Evolutionary conservation across 1,140 invertebrate species (phyloP).

Genomic region (Berghia stephanieae): DNA sequence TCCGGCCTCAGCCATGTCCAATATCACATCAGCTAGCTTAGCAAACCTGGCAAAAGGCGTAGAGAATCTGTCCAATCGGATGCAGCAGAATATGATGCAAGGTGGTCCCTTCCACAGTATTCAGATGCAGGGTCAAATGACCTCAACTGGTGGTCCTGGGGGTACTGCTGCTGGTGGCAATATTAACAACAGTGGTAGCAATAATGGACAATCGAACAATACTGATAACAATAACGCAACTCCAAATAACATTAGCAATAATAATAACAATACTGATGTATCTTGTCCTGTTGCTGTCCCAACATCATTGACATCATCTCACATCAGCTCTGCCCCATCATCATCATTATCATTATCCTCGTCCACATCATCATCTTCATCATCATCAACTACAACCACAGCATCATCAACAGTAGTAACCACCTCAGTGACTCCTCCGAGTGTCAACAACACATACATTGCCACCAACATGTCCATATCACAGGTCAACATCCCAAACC

Average conservation of each 20-base stretch:
- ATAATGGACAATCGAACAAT: slow-evolving; percentile 5
- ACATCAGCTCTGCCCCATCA: slow-evolving; percentile 10
- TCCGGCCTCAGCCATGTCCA: slow-evolving; percentile 52
- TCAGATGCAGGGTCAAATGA: slow-evolving; percentile 60
- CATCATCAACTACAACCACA: slow-evolving; percentile 1
- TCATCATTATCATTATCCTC: slow-evolving; percentile 33
- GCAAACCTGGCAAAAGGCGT: slow-evolving; percentile 66
- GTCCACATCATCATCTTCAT: slow-evolving; percentile 29
- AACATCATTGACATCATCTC: neutral
- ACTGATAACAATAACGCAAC: slow-evolving; percentile 30
- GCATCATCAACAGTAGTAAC: slow-evolving; percentile 30
- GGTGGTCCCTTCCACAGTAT: slow-evolving; percentile 67
- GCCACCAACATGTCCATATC: slow-evolving; percentile 71
- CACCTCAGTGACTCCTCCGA: slow-evolving; percentile 59
- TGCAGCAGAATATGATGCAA: slow-evolving; percentile 67
- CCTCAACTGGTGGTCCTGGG: slow-evolving; percentile 20
- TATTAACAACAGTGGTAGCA: slow-evolving; percentile 40
- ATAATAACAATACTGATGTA: neutral
- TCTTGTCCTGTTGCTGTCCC: neutral
- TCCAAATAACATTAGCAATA: neutral
- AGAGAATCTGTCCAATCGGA: slow-evolving; percentile 65
- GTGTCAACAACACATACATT: slow-evolving; percentile 70
- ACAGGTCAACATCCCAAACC: slow-evolving; percentile 61
- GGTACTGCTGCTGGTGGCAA: neutral
- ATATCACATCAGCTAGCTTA: slow-evolving; percentile 65